A percentile compares a stretch with the other conserved stretches of the same genome.
Conservation (phyloP, 2,113 vertebrate genomes). For the Heterotis niloticus region DNA sequence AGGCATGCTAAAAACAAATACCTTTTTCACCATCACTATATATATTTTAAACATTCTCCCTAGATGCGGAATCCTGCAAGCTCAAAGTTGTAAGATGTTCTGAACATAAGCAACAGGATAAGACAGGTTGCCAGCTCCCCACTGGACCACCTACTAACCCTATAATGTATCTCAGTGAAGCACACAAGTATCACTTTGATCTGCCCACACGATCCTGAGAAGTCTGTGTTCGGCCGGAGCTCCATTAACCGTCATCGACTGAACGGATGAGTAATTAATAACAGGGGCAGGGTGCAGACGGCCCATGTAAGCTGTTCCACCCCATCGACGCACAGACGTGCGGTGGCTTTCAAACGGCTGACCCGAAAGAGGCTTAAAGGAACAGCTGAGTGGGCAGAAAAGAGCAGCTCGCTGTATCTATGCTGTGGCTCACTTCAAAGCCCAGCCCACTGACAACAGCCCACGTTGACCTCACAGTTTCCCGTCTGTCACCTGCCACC, state of each 20-base stretch:
- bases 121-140: no score
- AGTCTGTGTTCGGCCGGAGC: no score
- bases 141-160: no score
- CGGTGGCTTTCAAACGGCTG: conserved; percentile 3
- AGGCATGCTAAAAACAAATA: no score
- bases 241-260: background rate
- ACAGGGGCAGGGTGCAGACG: background rate
- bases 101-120: no score
- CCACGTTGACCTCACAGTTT: background rate
- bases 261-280: background rate
- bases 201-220: background rate
- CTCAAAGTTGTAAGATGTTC: no score
- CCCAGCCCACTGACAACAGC: background rate
- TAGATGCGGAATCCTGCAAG: no score
- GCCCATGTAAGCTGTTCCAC: background rate
- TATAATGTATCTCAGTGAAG: no score
- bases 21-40: no score
- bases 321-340: background rate
- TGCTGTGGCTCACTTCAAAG: background rate
- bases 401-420: background rate
- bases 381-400: conserved; percentile 21
- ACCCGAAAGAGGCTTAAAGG: conserved; percentile 6
- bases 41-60: no score
- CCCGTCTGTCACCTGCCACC: background rate
- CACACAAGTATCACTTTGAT: background rate